phyloP scores from a whole-genome alignment of 2,888 invertebrate species.

The Hoplodrina blanda region DNA sequence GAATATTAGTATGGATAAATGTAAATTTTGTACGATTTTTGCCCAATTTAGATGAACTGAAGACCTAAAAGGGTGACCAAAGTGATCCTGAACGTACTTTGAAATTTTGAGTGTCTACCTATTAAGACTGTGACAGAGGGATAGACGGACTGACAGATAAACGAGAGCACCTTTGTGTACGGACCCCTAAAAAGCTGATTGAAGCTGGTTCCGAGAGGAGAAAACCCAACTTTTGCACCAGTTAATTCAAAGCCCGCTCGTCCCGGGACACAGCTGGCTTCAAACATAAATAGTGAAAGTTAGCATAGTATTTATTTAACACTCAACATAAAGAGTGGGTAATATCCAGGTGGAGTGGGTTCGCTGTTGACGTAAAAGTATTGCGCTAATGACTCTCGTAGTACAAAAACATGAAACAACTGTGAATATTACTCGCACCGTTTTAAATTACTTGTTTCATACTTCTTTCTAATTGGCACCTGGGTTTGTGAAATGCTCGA shows the following conservation, averaged over 20 bases:
- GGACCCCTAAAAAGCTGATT: too few relatives aligned
- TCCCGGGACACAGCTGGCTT: neutral
- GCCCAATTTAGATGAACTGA: too few relatives aligned
- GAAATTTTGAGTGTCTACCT: too few relatives aligned
- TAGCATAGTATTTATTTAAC: conserved; percentile 26
- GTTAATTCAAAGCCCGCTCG: neutral
- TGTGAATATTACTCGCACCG: conserved; percentile 41
- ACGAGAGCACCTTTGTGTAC: too few relatives aligned
- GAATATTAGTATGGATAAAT: too few relatives aligned
- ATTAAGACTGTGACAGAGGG: too few relatives aligned
- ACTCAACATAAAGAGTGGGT: conserved; percentile 16
- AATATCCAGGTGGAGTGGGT: conserved; percentile 41
- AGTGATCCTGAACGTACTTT: too few relatives aligned
- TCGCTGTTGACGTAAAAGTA: conserved; percentile 41
- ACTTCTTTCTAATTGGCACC: conserved; percentile 55
- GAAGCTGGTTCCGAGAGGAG: neutral
- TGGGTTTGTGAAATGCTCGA: conserved; percentile 7
- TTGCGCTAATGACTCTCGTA: conserved; percentile 47
- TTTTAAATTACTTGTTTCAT: conserved; percentile 53
- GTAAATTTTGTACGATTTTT: neutral
- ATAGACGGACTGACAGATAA: too few relatives aligned
- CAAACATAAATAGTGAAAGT: conserved; percentile 17
- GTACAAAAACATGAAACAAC: conserved; percentile 19
- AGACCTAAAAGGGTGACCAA: neutral
- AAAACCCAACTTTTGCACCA: neutral